Base-by-base conservation (phyloP, 2,113 vertebrate species). In the Plestiodon gilberti region DNA sequence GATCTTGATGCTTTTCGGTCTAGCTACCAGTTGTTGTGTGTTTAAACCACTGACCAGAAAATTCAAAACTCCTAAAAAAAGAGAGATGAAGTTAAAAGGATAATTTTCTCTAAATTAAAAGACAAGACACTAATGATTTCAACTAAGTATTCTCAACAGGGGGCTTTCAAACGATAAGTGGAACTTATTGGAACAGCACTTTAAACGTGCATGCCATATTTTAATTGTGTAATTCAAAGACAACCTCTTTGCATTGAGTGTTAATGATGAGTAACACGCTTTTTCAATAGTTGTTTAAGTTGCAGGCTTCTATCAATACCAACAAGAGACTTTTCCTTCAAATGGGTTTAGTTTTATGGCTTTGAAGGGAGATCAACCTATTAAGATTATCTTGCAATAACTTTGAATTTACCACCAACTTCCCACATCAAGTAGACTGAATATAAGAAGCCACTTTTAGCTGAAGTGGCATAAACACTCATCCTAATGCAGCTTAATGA, bases 101-200 rank as follows among this genome's bases (percentile, higher is more conserved):
- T 65, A 43, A 30, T 88, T 86, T 86, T 89, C 13, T 88, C 80
- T 76, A 82, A 88, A 85, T 87, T 86, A 85, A 61, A 86, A 89
- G 2, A n/a, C 9, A 86, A 77, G 15, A 83, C 78, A 11, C 81
- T 90, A 89, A 82, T 88, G 35, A 0, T 85, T 1, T 79, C 52
- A 78, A 55, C 30, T 75, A 86, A 83, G 11, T 55, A 2, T 67
- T 91, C 90, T 81, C 59, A 81, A 71, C n/a, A 84, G 73, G 38
- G 64, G 85, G 10, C 15, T 92, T 93, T 81, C 13, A 87, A 87
- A 83, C 48, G 71, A 43, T 40, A 86, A 76, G 0, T 78, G 90
- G 69, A 40, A 43, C 40, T 28, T 89, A 82, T 0, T 75, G 69
- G 73, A 85, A 52, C 78, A 82, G 2, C 0, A 0, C 87, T 93